Evolutionary conservation across 2,797 vertebrate genomes (phyloP), one percentile per base, ranked within the genome.

Genomic region (Micrastur ruficollis): DNA sequence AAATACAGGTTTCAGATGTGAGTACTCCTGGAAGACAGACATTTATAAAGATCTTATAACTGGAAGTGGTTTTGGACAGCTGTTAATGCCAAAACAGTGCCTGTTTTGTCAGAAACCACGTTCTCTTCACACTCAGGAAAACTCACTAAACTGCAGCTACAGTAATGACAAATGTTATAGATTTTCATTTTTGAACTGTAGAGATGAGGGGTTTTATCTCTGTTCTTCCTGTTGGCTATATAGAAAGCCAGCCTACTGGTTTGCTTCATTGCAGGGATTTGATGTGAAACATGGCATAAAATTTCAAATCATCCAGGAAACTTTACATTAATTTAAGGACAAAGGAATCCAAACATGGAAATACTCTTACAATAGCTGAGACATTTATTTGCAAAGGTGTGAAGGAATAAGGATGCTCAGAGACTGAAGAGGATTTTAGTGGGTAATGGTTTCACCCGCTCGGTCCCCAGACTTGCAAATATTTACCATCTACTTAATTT

Each of bases 41-140:
- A 81, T 92, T 95, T 92, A 68, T 86, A 88, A 89, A 86, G 70
- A 72, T 20, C 47, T 96, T 89, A 70, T 82, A 93, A 55, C 44
- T 94, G 46, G 85, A 94, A 96, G 85, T 86, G 72, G 32, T 32
- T 96, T 96, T 90, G 92, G 86, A 82, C 83, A 94, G 83, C 91
- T 95, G 53, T 82, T 93, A 94, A 94, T 85, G 76, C 85, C 80
- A 89, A 95, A 94, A 56, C 50, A 73, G 42, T 49, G 32, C 50
- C 80, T 81, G 47, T 62, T 12, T 62, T 12, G 16, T 70, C 63
- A 93, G 76, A 94, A 93, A 56, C 38, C 15, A 9, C 14, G 13
- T 59, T 91, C 42, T 90, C 53, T 44, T 83, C 65, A 34, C 15
- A 36, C 53, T 49, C 46, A n/a, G 38, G 34, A 59, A 72, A 86